phyloP scores from a whole-genome alignment of 1,140 invertebrate species.

The Cherax quadricarinatus region DNA sequence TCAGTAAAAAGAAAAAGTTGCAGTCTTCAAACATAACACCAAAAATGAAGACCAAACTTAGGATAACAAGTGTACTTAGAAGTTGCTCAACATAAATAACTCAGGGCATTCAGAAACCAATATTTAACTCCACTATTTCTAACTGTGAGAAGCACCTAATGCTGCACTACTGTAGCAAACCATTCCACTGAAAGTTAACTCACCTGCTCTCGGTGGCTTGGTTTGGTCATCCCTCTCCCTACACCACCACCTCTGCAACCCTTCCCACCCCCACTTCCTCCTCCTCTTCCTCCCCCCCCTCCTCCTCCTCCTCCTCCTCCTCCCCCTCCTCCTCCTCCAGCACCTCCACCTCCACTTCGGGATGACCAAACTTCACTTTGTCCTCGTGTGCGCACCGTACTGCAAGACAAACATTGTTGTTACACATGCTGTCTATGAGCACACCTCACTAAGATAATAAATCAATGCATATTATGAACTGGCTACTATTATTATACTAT shows the following conservation, averaged over 20 bases:
- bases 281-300: constrained; percentile 2
- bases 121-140: background rate
- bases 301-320: constrained; percentile 50
- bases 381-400: constrained; percentile 59
- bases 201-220: constrained; percentile 12
- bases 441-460: background rate
- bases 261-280: background rate
- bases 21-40: too few species aligned
- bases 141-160: background rate
- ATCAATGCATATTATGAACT: background rate
- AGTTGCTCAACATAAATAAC: too few species aligned
- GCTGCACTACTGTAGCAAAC: background rate
- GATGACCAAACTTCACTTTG: constrained; percentile 59
- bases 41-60: too few species aligned
- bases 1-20: too few species aligned
- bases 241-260: constrained; percentile 3
- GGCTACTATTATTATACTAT: background rate
- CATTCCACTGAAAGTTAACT: background rate
- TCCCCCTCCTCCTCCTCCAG: constrained; percentile 45
- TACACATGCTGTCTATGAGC: background rate
- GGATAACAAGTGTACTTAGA: too few species aligned
- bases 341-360: constrained; percentile 43
- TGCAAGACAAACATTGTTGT: constrained; percentile 9
- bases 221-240: constrained; percentile 28
- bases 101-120: background rate